Conservation (phyloP, 2,113 vertebrate genomes). For the Gila orcuttii region DNA sequence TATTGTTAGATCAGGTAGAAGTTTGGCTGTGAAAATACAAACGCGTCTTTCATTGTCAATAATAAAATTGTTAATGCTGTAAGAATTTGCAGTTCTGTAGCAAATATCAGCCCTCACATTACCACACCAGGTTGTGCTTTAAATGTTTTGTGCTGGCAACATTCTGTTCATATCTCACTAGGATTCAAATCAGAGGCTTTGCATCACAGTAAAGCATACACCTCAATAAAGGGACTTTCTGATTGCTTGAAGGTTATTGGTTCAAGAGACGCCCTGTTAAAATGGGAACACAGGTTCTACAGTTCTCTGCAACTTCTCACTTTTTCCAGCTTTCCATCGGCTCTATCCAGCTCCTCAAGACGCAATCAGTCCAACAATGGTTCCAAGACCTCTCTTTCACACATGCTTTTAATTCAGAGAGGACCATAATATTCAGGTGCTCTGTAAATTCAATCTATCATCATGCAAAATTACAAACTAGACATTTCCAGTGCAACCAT, state of each 20-base stretch:
- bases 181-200: neutral
- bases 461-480: neutral
- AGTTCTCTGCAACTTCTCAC: neutral
- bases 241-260: neutral
- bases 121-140: constrained; percentile 8
- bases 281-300: neutral
- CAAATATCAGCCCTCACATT: neutral
- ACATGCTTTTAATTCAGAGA: constrained; percentile 18
- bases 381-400: neutral
- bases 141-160: neutral
- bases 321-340: constrained; percentile 4
- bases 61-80: neutral
- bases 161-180: neutral
- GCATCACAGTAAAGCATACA: neutral
- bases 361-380: neutral
- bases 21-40: neutral
- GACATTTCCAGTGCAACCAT: neutral
- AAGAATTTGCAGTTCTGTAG: neutral
- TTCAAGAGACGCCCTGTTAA: neutral
- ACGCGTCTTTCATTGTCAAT: neutral
- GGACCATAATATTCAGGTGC: neutral
- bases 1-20: neutral
- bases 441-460: neutral
- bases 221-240: neutral
- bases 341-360: neutral